Conservation (phyloP, 2,113 vertebrate species). For the Vulpes lagopus region DNA sequence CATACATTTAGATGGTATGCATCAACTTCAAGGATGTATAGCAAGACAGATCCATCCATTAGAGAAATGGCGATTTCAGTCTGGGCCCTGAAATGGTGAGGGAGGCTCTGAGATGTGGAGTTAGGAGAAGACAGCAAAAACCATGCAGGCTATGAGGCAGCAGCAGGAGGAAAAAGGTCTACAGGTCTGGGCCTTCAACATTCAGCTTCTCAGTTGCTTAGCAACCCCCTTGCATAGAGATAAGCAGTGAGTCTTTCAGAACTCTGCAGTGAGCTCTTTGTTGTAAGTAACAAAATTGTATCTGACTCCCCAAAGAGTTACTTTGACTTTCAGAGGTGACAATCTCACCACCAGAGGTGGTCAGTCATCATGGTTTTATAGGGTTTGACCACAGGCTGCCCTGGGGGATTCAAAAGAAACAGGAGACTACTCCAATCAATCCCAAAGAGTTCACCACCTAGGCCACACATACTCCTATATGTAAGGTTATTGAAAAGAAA, state of each 20-base stretch:
- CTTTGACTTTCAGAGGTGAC: slow-evolving; percentile 50
- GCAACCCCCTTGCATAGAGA: slow-evolving; percentile 44
- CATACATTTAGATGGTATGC: not conserved
- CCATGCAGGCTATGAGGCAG: fast-evolving
- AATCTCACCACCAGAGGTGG: slow-evolving; percentile 28
- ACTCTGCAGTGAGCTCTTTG: slow-evolving; percentile 47
- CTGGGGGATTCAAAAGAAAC: not conserved
- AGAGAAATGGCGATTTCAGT: not conserved
- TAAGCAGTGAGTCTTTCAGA: slow-evolving; percentile 43
- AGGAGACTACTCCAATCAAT: not conserved
- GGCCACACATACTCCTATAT: not conserved
- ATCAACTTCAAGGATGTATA: not conserved
- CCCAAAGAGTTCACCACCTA: slow-evolving; percentile 1
- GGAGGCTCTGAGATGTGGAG: not conserved
- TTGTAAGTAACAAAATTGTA: slow-evolving; percentile 69
- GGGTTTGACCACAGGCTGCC: not conserved
- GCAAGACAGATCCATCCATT: not conserved
- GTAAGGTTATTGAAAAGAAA: not conserved
- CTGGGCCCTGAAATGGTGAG: not conserved
- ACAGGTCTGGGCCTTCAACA: not conserved
- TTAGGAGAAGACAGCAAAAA: not conserved
- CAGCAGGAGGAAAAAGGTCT: not conserved
- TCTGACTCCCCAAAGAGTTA: slow-evolving; percentile 44
- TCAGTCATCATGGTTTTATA: slow-evolving; percentile 58
- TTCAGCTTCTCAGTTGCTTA: slow-evolving; percentile 47